Evolutionary conservation across 2,113 vertebrate species (phyloP).

Genomic region (Chlorodrepanis virens): DNA sequence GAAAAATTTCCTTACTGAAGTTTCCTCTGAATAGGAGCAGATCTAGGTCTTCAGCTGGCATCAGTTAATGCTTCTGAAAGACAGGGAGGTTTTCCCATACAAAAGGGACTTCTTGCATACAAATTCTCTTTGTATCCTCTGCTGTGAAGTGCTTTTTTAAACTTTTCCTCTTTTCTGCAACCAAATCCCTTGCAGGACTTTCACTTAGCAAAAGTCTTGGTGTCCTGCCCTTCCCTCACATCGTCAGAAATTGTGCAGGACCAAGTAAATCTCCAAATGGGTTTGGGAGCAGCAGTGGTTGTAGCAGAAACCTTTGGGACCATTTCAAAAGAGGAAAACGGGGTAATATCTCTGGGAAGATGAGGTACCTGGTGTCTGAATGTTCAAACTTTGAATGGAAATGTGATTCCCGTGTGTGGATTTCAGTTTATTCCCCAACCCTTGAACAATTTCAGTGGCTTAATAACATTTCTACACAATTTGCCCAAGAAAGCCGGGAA

Average conservation of each 20-base stretch:
- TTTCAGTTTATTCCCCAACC: not conserved
- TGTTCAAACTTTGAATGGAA: not conserved
- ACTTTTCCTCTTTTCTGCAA: not conserved
- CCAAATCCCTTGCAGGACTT: not conserved
- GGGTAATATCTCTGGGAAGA: not conserved
- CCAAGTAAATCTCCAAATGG: not conserved
- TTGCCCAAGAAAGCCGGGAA: not conserved
- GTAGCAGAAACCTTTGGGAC: not conserved
- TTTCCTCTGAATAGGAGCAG: not conserved
- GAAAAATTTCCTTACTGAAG: not conserved
- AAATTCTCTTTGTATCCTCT: not conserved
- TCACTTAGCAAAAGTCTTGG: not conserved
- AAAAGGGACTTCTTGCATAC: not conserved
- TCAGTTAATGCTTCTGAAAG: not conserved
- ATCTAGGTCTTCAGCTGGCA: not conserved
- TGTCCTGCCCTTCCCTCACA: not conserved
- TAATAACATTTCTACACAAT: not conserved
- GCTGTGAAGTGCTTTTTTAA: rapidly evolving
- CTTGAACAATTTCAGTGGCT: not conserved
- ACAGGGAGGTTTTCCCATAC: not conserved
- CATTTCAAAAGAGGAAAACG: not conserved
- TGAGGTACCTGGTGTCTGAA: not conserved
- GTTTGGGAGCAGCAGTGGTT: not conserved
- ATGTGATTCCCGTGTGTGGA: not conserved
- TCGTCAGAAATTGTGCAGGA: not conserved